Evolutionary conservation across 2,888 invertebrate species (phyloP).

Genomic region (Druceiella hillmani): DNA sequence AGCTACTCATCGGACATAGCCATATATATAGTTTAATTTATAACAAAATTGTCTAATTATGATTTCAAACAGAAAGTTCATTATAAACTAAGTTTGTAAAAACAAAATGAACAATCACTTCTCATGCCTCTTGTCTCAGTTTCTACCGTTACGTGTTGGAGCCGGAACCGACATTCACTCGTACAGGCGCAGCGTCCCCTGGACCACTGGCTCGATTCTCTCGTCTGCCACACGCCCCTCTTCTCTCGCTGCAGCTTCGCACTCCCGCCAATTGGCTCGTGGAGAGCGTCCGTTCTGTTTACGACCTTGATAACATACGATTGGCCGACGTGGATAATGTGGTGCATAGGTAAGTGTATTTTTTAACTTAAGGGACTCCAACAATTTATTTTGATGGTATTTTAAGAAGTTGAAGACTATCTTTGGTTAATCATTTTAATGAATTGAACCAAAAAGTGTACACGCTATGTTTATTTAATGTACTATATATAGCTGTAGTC

Average conservation of each 20-base stretch:
- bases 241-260: constrained; percentile 72
- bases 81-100: too few species aligned
- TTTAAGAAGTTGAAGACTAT: not conserved
- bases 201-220: constrained; percentile 83
- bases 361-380: not conserved
- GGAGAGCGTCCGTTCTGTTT: constrained; percentile 85
- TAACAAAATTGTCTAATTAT: too few species aligned
- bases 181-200: constrained; percentile 60
- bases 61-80: too few species aligned
- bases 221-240: constrained; percentile 84
- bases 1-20: too few species aligned
- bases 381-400: not conserved
- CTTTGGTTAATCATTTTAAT: too few species aligned
- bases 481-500: too few species aligned
- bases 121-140: constrained; percentile 43
- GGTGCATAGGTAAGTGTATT: constrained; percentile 62
- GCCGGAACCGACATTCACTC: constrained; percentile 76
- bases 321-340: constrained; percentile 87
- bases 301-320: constrained; percentile 96
- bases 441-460: too few species aligned
- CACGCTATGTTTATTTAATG: too few species aligned
- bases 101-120: not conserved
- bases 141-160: constrained; percentile 95
- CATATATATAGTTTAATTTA: too few species aligned
- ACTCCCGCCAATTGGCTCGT: constrained; percentile 97